phyloP scores from a whole-genome alignment of 53 echinoderm and acorn worm species.

The Henricia sp. region DNA sequence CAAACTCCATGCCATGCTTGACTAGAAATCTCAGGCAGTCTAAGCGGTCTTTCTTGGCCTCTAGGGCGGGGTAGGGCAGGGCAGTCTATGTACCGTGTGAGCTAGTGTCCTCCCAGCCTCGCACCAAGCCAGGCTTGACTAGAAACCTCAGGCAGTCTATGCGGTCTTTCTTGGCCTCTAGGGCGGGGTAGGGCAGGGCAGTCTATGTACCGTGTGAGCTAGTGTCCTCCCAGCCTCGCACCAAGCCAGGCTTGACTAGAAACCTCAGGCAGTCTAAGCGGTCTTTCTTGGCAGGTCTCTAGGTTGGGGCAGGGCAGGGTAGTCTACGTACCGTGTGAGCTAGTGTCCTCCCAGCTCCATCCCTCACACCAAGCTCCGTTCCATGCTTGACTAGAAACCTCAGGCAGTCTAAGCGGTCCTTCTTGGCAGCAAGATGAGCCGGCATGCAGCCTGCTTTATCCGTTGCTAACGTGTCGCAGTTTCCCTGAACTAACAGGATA shows the following conservation, averaged over 20 bases:
- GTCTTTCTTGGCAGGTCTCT: constrained; percentile 77
- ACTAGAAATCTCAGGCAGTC: constrained; percentile 88
- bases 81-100: constrained; percentile 68
- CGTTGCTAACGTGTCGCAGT: constrained; percentile 78
- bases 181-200: not conserved
- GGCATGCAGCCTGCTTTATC: constrained; percentile 78
- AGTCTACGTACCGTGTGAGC: constrained; percentile 77
- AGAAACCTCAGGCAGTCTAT: constrained; percentile 87
- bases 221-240: constrained; percentile 70
- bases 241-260: constrained; percentile 79
- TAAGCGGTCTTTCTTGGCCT: constrained; percentile 83
- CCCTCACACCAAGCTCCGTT: constrained; percentile 65
- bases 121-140: constrained; percentile 77
- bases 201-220: constrained; percentile 76
- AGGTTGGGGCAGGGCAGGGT: no score
- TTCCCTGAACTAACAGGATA: constrained; percentile 81
- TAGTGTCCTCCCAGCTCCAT: constrained; percentile 72
- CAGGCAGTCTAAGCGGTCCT: constrained; percentile 89
- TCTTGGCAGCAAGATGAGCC: constrained; percentile 85
- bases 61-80: no score
- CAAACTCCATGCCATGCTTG: constrained; percentile 76
- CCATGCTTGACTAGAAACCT: constrained; percentile 91
- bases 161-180: constrained; percentile 84
- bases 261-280: constrained; percentile 88
- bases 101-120: constrained; percentile 74